Base-by-base conservation (phyloP, 2,113 vertebrate species). In the Symphodus melops region DNA sequence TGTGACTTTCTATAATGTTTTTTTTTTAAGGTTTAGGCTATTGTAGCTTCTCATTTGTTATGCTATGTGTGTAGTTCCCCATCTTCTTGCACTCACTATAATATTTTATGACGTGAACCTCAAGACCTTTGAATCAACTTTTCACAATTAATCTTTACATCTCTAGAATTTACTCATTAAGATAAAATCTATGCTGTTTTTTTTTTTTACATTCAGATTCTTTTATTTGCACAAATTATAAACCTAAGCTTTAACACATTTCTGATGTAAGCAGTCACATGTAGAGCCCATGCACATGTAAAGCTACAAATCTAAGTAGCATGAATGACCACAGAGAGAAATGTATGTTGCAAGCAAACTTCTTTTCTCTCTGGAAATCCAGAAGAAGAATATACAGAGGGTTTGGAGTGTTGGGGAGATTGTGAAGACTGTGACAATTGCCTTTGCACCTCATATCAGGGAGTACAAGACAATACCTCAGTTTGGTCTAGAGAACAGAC, bases 401-500 rank as follows among this genome's bases (percentile, higher is more conserved):
- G 13, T 44, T 44, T 44, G 2, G 13, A 4, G 12, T 14, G 13
- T 44, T 54, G 11, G 9, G 28, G 36, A 53, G 41, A 46, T 33
- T 36, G 19, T 4, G 53, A 20, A 3, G 3, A 60, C 39, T 9
- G 44, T 64, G 59, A 41, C 53, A 36, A 41, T 51, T 51, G 20
- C 9, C 20, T 33, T 56, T 13, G 14, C 25, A n/a, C 66, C 21
- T 23, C 2, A 39, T 36, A 20, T 54, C 12, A 2, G 8, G 8
- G 37, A 46, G 37, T 36, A 9, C 21, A 39, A 68, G n/a, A 7
- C 3, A 55, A 41, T 17, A 19, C 39, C 25, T 63, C 20, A 19
- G 11, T 56, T 63, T 37, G 23, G 68, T 65, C 68, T n/a, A 23
- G 20, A 55, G 39, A 17, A 72, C 37, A 66, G 33, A 48, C 25